Conservation (phyloP, 2,888 invertebrate species). For the Lacanobia wlatinum region DNA sequence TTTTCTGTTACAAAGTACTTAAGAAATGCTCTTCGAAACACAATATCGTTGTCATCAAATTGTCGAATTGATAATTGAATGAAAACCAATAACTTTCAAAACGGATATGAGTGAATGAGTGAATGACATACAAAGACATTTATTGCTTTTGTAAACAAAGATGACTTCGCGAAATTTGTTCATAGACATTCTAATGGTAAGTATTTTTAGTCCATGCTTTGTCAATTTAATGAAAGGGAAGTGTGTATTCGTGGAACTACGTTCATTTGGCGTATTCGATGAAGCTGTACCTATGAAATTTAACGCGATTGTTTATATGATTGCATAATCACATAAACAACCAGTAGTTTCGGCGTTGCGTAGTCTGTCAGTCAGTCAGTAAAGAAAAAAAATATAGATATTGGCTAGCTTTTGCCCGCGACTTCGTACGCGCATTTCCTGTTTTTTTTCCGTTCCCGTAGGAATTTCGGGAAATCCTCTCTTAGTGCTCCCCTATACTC, state of each 20-base stretch:
- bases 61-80: conserved; percentile 35
- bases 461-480: too few species aligned
- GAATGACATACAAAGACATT: conserved; percentile 31
- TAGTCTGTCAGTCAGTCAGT: too few species aligned
- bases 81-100: conserved; percentile 25
- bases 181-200: conserved; percentile 4
- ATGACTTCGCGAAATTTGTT: conserved; percentile 22
- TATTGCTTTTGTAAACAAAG: conserved; percentile 33
- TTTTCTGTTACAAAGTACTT: not conserved
- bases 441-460: too few species aligned
- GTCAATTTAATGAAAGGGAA: not conserved
- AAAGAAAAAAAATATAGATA: too few species aligned
- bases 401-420: too few species aligned
- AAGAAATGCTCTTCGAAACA: conserved; percentile 12
- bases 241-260: not conserved
- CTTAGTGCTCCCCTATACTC: too few species aligned
- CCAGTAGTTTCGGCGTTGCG: too few species aligned
- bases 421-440: too few species aligned
- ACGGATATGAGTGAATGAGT: conserved; percentile 26
- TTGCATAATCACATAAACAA: not conserved
- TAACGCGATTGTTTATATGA: not conserved
- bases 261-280: not conserved
- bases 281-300: not conserved
- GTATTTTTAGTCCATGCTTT: conserved; percentile 19
- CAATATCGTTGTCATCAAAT: conserved; percentile 27